These are phyloP conservation scores for Channa maculata DNA, from an alignment of 2,113 vertebrate genomes.

Conservation along the genomic window DNA sequence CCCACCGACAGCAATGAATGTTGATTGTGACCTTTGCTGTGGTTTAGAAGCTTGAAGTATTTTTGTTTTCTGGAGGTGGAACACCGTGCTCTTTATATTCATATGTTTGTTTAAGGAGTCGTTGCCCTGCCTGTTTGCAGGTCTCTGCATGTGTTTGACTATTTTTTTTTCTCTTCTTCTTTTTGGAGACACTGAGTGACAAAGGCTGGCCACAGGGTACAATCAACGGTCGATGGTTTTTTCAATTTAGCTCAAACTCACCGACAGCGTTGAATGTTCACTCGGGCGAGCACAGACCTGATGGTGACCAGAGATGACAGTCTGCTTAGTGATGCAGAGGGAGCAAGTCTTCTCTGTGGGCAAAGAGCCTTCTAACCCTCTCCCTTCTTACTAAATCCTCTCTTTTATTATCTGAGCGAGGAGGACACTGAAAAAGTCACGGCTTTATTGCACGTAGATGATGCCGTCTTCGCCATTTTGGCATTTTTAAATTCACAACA, in stretches of 20 bases:
- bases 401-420: conserved; percentile 21
- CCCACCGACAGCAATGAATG: conserved; percentile 99
- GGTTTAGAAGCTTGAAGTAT: conserved; percentile 37
- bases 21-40: conserved; percentile 94
- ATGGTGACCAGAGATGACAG: conserved; percentile 73
- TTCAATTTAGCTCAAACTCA: conserved; percentile 96
- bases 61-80: conserved; percentile 20
- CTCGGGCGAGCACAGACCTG: conserved; percentile 85
- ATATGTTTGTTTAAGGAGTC: not conserved
- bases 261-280: conserved; percentile 99
- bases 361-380: conserved; percentile 19
- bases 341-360: conserved; percentile 46
- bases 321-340: conserved; percentile 61
- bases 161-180: not conserved
- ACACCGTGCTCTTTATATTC: not conserved
- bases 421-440: conserved; percentile 25
- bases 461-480: not conserved
- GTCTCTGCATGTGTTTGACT: conserved; percentile 16
- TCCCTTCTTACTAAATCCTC: conserved; percentile 2
- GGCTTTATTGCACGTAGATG: conserved; percentile 8
- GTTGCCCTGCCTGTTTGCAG: not conserved
- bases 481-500: not conserved
- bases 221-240: conserved; percentile 99
- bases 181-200: conserved; percentile 43
- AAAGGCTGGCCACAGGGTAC: conserved; percentile 93